A percentile compares a stretch with the other conserved stretches of the same genome.
Evolutionary conservation across 2,888 invertebrate genomes (phyloP).

Genomic region (Orthonevra nobilis): DNA sequence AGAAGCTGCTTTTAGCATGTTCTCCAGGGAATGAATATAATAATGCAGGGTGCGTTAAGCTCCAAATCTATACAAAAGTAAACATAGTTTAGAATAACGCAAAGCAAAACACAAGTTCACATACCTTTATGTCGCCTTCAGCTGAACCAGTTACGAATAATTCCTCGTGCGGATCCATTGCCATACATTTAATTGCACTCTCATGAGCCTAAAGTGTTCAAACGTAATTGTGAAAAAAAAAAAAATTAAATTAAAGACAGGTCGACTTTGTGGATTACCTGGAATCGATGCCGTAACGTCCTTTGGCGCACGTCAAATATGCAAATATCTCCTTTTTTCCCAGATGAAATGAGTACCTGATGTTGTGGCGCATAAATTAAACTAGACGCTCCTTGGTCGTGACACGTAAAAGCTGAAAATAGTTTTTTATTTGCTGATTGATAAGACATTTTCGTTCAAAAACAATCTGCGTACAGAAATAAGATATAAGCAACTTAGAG

Average conservation of each 20-base stretch:
- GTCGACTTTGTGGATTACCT: too few species aligned
- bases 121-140: slow-evolving; percentile 94
- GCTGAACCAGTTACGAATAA: slow-evolving; percentile 97
- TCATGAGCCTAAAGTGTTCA: slow-evolving; percentile 89
- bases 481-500: too few species aligned
- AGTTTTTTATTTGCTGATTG: too few species aligned
- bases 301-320: slow-evolving; percentile 97
- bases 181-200: slow-evolving; percentile 95
- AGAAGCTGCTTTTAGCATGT: slow-evolving; percentile 97
- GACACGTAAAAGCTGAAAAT: slow-evolving; percentile 91
- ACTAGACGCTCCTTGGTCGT: slow-evolving; percentile 95
- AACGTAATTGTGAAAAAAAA: too few species aligned
- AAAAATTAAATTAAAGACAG: too few species aligned
- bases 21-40: slow-evolving; percentile 95
- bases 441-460: too few species aligned
- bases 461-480: too few species aligned
- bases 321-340: slow-evolving; percentile 97
- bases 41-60: slow-evolving; percentile 91
- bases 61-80: slow-evolving; percentile 89
- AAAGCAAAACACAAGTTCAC: slow-evolving; percentile 1
- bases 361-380: slow-evolving; percentile 95
- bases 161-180: slow-evolving; percentile 96
- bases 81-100: slow-evolving; percentile 10
- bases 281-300: slow-evolving; percentile 90
- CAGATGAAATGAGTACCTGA: slow-evolving; percentile 96